Base-by-base conservation (phyloP, 2,113 vertebrate genomes). In the Aptenodytes forsteri region DNA sequence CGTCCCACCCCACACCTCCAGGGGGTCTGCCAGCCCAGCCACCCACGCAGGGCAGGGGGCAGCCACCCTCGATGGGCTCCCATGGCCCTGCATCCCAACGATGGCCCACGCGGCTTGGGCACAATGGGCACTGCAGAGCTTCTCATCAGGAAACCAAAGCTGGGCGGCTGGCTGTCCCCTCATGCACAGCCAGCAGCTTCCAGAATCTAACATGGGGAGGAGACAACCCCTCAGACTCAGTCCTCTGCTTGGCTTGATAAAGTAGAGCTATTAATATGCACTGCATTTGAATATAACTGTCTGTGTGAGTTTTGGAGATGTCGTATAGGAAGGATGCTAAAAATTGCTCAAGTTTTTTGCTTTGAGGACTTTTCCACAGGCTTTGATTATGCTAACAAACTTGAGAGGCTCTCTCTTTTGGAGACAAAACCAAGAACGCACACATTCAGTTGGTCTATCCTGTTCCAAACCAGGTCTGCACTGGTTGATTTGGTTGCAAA, bases 91-190 rank as follows among this genome's bases (percentile, higher is more conserved):
- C 13, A 3, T 10, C 13, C 40, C 3, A 3, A 4, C 0, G 11
- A 23, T 0, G 1, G 47, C n/a, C 40, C 2, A 0, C 0, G 0
- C 0, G 0, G 50, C 29, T 32, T 4, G 7, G 23, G 13, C 65
- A 65, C 54, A 13, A 12, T 0, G 0, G 36, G 71, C 56, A 14
- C 56, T 22, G 47, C 56, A 30, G 17, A 66, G 54, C 82, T 29
- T 8, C 64, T 26, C 44, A 3, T 1, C 0, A 4, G 49, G 64
- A 73, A 16, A 10, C 5, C 2, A 29, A 6, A 25, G 36, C 19
- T 11, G 13, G 42, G 66, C 6, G 1, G 1, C 42, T 11, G 69
- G n/a, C 47, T 49, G 42, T 23, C 17, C n/a, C 34, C 4, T 27
- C 21, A 1, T 1, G 14, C 62, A 13, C 30, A 59, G 67, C 62